A percentile compares a stretch with the other conserved stretches of the same genome.
Evolutionary conservation across 1,140 invertebrate genomes (phyloP).

Genomic region (Sitobion miscanthi): DNA sequence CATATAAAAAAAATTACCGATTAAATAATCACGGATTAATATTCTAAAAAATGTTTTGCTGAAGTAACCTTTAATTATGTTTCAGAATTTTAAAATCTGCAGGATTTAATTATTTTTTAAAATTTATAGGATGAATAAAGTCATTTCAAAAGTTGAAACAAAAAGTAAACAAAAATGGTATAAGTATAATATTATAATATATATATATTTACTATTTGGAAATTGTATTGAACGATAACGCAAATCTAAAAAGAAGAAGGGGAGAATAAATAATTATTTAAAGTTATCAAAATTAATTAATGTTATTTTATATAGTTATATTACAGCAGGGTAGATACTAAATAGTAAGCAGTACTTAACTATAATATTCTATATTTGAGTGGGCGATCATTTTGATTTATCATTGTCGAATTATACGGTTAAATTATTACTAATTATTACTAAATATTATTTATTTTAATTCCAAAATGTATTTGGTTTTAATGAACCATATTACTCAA

Average conservation of each 20-base stretch:
- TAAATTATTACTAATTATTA: not conserved
- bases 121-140: not conserved
- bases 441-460: not conserved
- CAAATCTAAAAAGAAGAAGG: not conserved
- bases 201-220: not conserved
- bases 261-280: not conserved
- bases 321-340: not conserved
- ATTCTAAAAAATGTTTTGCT: too few species aligned
- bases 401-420: not conserved
- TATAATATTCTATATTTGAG: not conserved
- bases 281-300: not conserved
- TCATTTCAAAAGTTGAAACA: not conserved
- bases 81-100: too few species aligned
- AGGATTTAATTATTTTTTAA: too few species aligned
- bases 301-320: not conserved
- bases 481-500: not conserved
- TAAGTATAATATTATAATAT: not conserved
- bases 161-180: not conserved
- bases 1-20: too few species aligned
- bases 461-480: not conserved
- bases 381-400: not conserved
- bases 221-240: not conserved
- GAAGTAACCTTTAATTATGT: too few species aligned
- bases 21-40: too few species aligned
- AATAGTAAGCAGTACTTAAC: not conserved